Conservation (phyloP, 2,113 vertebrate genomes). For the Hydrolagus affinis region DNA sequence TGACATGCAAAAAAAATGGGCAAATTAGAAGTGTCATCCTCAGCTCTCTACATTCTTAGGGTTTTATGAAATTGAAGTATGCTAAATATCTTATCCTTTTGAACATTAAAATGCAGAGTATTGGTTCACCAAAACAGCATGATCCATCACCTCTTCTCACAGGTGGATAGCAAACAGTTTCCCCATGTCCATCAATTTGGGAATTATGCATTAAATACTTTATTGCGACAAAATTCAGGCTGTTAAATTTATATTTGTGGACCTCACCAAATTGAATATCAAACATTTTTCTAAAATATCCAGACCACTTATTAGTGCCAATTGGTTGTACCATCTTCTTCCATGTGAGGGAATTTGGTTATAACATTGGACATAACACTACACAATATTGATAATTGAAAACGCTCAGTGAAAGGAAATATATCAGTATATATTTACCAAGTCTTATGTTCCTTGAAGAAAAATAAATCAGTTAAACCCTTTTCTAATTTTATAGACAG, state of each 20-base stretch:
- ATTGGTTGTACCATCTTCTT: not conserved
- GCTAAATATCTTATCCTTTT: not conserved
- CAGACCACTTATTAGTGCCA: not conserved
- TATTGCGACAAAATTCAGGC: not conserved
- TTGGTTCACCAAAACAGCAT: not conserved
- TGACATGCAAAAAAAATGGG: not conserved
- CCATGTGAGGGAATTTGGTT: not conserved
- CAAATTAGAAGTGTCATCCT: conserved; percentile 1
- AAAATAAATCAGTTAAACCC: not conserved
- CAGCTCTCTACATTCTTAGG: not conserved
- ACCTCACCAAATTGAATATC: not conserved
- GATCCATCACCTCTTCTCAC: not conserved
- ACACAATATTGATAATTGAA: not conserved
- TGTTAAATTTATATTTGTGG: not conserved
- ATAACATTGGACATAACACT: not conserved
- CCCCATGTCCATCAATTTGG: not conserved
- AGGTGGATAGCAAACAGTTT: not conserved
- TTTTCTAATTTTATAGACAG: not conserved
- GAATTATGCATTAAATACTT: conserved; percentile 13
- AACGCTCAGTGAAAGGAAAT: not conserved
- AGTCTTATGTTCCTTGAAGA: not conserved
- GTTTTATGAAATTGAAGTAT: not conserved
- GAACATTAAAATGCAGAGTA: not conserved
- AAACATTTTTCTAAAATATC: not conserved
- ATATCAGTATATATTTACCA: not conserved